These are phyloP conservation scores for Chaenogobius annularis DNA, from an alignment of 2,113 vertebrate genomes.

Conservation along the genomic window DNA sequence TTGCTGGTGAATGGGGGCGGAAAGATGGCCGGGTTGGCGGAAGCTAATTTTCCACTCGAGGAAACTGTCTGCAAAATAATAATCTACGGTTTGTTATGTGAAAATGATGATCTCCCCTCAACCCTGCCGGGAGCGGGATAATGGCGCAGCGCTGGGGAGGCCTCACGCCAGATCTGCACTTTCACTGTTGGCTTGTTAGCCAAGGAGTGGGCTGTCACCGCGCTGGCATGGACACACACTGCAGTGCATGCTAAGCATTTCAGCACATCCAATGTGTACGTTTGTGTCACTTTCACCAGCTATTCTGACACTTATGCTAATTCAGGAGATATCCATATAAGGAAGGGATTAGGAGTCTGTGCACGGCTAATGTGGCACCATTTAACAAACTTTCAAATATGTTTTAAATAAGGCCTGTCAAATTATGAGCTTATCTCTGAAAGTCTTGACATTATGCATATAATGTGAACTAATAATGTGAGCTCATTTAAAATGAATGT, in stretches of 20 bases:
- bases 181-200: conserved; percentile 68
- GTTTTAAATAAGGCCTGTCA: neutral
- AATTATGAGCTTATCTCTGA: conserved; percentile 5
- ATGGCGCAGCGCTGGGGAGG: conserved; percentile 62
- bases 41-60: conserved; percentile 76
- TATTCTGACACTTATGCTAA: conserved; percentile 13
- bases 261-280: conserved; percentile 5
- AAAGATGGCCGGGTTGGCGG: conserved; percentile 46
- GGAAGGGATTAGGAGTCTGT: conserved; percentile 2
- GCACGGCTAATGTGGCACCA: conserved; percentile 1
- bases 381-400: conserved; percentile 12
- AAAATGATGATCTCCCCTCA: conserved; percentile 68
- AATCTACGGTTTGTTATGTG: conserved; percentile 77
- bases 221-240: conserved; percentile 3
- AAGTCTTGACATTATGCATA: neutral
- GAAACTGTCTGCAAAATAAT: conserved; percentile 75
- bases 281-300: conserved; percentile 6
- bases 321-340: conserved; percentile 8
- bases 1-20: conserved; percentile 47
- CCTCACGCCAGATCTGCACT: conserved; percentile 60
- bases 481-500: neutral
- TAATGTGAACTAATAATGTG: neutral
- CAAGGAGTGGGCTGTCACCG: conserved; percentile 51
- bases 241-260: conserved; percentile 10
- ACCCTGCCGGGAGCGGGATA: conserved; percentile 63